Conservation (phyloP, 1,140 invertebrate genomes). For the Argopecten irradians region DNA sequence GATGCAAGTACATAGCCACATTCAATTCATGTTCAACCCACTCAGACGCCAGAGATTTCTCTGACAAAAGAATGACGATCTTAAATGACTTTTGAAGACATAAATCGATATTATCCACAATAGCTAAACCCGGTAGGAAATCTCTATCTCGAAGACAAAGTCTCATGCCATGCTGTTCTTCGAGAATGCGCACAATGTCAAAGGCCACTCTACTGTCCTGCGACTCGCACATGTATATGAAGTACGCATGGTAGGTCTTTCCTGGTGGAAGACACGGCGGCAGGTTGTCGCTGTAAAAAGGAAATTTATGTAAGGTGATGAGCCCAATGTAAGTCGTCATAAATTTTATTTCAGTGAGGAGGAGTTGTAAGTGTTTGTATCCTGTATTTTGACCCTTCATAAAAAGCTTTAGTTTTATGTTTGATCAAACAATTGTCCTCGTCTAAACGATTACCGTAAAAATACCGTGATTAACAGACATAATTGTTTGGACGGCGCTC, state of each 20-base stretch:
- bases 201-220: neutral
- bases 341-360: no score
- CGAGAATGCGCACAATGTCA: neutral
- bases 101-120: neutral
- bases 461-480: no score
- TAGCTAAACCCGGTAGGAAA: neutral
- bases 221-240: neutral
- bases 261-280: neutral
- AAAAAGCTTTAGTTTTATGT: no score
- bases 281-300: no score
- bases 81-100: neutral
- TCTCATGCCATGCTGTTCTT: neutral
- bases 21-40: conserved; percentile 5
- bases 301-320: no score
- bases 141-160: neutral
- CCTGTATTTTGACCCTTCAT: no score
- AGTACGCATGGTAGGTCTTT: neutral
- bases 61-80: neutral
- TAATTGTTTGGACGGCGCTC: no score
- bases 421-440: no score
- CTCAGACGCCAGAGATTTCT: neutral
- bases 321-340: no score
- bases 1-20: neutral
- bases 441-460: no score
- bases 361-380: no score